Base-by-base conservation (phyloP, 2,113 vertebrate species). In the Callocephalon fimbriatum region DNA sequence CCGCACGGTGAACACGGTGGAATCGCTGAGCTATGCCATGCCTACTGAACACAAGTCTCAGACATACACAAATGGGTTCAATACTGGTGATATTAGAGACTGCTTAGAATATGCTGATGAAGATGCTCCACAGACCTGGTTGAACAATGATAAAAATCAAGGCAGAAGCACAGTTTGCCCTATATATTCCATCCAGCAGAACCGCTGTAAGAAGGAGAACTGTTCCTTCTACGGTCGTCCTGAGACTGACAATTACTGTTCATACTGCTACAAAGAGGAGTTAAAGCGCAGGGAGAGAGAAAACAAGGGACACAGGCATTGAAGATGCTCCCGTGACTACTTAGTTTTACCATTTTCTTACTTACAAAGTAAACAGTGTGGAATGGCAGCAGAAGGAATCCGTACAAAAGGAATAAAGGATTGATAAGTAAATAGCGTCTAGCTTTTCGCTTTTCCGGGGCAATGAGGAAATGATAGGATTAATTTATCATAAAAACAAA, bases 201-300 rank as follows among this genome's bases (percentile, higher is more conserved):
- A 98, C 96, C 99, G 99, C 96, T 99, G 99, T 97, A 99, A 98
- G 98, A 99, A 98, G 95, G 99, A 99, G 94, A 99, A 99, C 98
- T 99, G 99, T 95, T 99, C 99, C 94, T 99, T 99, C 97, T 99
- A 99, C 47, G 99, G 99, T 27, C 98, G 99, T 84, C 98, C 99
- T 0, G 99, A 99, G 98, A 99, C 99, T 51, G 99, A 99, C 93
- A 99, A 99, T 98, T 99, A 98, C 97, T 99, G 99, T 95, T 99
- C 99, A 54, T 99, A 99, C 98, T 99, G 99, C 98, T 99, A 99
- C 98, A 99, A 98, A 90, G 99, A 99, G 98, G 99, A 99, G 98
- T 93, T 99, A 76, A 99, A 99, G 92, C 99, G 99, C 96, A 99
- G 99, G 97, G 99, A 99, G 97, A 98, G 98, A 68, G 98, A 99